Evolutionary conservation across 2,888 invertebrate genomes (phyloP), one percentile per base, ranked within the genome.

Genomic region (Oasisia sp.): DNA sequence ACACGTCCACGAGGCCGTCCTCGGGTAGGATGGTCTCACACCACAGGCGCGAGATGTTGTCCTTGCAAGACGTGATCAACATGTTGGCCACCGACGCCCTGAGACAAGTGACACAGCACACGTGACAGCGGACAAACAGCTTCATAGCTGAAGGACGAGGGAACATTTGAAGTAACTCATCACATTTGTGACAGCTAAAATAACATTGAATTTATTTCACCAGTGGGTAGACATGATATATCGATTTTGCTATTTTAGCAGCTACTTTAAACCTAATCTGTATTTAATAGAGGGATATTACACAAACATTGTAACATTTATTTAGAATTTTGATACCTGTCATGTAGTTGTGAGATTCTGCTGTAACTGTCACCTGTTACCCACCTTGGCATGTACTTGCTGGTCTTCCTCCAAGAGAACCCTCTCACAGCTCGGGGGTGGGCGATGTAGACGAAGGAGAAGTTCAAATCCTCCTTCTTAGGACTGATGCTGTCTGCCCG

Each of bases 41-140:
- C 99, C 99, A 99, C 94, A 99, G 98, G 94, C 99, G 98, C 96
- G 99, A 99, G 95, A 99, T 99, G 97, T 99, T 99, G 97, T 99
- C 99, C 95, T 98, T 97, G 96, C 99, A 99, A 91, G 99, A 99
- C 93, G 99, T 99, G 93, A 99, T 98, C 94, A 99, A 97, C 97
- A 99, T 99, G 97, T 99, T 99, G 93, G 99, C 99, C 27, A 99
- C 99, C 8, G 90, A 44, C 32, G 19, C 90, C 90, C 32, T 90
- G 5, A 90, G 1, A 90, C 90, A 90, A 9, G 14, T 50, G 32
- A 90, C 27, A 90, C 32, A 74, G 74, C 27, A 14, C 74, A 74
- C 0, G 14, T 19, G 5, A 58, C n/a, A n/a, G n/a, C n/a, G n/a
- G n/a, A n/a, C n/a, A n/a, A n/a, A n/a, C 2, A 56, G 56, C 38